Evolutionary conservation across 2,888 invertebrate genomes (phyloP).

Genomic region (Drosophila quinaria): DNA sequence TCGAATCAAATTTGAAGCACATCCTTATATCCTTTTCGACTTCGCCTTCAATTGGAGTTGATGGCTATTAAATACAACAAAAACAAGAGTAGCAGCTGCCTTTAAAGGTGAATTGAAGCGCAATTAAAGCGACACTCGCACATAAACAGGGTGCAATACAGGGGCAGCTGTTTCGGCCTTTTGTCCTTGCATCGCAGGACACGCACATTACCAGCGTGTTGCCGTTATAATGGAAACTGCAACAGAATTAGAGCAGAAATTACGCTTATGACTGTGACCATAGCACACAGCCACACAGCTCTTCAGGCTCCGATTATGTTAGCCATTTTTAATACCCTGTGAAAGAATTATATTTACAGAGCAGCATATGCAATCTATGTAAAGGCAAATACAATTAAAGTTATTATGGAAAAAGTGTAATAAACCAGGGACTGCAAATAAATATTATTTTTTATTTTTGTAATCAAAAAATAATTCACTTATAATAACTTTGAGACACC

Average conservation of each 20-base stretch:
- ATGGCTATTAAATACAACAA: constrained; percentile 27
- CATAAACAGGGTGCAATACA: background rate
- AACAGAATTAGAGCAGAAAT: constrained; percentile 73
- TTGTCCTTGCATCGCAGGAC: constrained; percentile 28
- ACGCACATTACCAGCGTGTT: constrained; percentile 46
- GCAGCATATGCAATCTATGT: background rate
- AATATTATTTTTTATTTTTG: no score
- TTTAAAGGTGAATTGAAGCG: constrained; percentile 46
- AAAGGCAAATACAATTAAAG: background rate
- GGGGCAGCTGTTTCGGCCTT: constrained; percentile 12
- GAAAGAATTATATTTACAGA: no score
- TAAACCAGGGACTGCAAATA: no score
- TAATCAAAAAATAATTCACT: no score
- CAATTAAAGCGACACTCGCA: constrained; percentile 39
- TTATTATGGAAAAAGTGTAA: no score
- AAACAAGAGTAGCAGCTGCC: constrained; percentile 8
- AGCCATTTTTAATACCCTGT: constrained; percentile 44
- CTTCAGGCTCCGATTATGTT: constrained; percentile 20
- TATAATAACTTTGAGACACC: no score
- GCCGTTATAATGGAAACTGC: constrained; percentile 52
- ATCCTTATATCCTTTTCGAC: constrained; percentile 9
- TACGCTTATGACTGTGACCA: constrained; percentile 59
- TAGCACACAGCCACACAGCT: constrained; percentile 21
- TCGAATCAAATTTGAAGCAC: constrained; percentile 37
- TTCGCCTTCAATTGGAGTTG: constrained; percentile 17